These are phyloP conservation scores for Oxygymnocypris stewartii DNA, from an alignment of 2,113 vertebrate genomes.

Conservation along the genomic window DNA sequence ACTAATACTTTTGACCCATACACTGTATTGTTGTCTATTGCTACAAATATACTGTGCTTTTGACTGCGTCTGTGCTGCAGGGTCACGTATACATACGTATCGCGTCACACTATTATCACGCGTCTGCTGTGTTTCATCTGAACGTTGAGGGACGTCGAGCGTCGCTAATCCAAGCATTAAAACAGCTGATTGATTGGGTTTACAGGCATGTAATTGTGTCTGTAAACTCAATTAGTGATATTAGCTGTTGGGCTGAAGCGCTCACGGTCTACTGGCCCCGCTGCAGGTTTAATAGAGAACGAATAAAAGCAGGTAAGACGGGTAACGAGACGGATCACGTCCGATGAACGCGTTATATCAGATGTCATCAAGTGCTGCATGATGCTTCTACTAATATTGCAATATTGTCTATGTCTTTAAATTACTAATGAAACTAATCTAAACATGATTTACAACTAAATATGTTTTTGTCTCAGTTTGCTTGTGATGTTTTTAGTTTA, in stretches of 20 bases:
- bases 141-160: neutral
- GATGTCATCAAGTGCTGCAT: slow-evolving; percentile 32
- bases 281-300: neutral
- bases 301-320: neutral
- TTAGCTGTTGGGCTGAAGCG: slow-evolving; percentile 45
- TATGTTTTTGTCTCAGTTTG: slow-evolving; percentile 28
- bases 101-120: too few species aligned
- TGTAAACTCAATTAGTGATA: slow-evolving; percentile 47
- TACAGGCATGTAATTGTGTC: slow-evolving; percentile 50
- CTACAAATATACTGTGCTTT: too few species aligned
- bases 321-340: neutral
- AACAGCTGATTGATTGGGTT: slow-evolving; percentile 16
- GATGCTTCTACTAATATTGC: slow-evolving; percentile 37
- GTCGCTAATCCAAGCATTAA: neutral
- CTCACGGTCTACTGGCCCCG: slow-evolving; percentile 5
- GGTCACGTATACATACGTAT: too few species aligned
- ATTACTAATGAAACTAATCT: slow-evolving; percentile 34
- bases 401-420: slow-evolving; percentile 13
- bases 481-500: slow-evolving; percentile 18
- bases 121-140: neutral
- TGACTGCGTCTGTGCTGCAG: too few species aligned
- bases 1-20: too few species aligned
- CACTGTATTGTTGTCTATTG: too few species aligned
- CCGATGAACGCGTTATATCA: neutral
- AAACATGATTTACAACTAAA: neutral